Base-by-base conservation (phyloP, 2,113 vertebrate species). In the Leptosomus discolor region DNA sequence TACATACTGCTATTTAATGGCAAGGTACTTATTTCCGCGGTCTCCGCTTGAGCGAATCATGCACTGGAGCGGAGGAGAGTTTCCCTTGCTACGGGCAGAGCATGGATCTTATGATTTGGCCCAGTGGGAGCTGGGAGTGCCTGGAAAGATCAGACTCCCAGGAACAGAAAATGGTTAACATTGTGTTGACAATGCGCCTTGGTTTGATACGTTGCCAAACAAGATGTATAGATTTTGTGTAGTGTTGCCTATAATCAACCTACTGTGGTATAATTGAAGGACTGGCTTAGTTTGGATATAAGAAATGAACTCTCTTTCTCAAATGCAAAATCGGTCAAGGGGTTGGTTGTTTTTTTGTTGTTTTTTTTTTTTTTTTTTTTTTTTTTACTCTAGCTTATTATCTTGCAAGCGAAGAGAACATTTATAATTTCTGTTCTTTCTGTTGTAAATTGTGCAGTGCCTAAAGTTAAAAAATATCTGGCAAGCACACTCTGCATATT, bases 381-480 rank as follows among this genome's bases (percentile, higher is more conserved):
- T 58, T 63, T 80, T 39, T 86, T 17, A 19, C 34, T 73, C 41
- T 20, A 46, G 50, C 78, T 94, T 86, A 84, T 94, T 95, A 94
- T 68, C 82, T 84, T 37, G 56, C 4, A 14, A 69, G 54, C 3
- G 19, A 82, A 64, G 78, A 92, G 84, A 96, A 73, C 53, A 22
- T 92, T 95, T 58, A n/a, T 73, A 91, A 96, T 97, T 96, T 95
- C 68, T n/a, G 67, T 36, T 86, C 89, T 88, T 97, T 94, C 90
- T 69, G 32, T 58, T 88, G 67, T 20, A 85, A 96, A 96, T 91
- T 77, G 89, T 2, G 11, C 9, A 2, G 58, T 0, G 2, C 58
- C 12, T 8, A 36, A 96, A 90, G 74, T 87, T 90, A 88, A 96
- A 89, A 91, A 80, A 93, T 95, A 79, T 88, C 91, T 64, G 92